Percentiles rank a stretch among this genome's conserved stretches.
Evolutionary conservation across 2,797 vertebrate species (phyloP).

Genomic region (Gymnothorax reevesii): DNA sequence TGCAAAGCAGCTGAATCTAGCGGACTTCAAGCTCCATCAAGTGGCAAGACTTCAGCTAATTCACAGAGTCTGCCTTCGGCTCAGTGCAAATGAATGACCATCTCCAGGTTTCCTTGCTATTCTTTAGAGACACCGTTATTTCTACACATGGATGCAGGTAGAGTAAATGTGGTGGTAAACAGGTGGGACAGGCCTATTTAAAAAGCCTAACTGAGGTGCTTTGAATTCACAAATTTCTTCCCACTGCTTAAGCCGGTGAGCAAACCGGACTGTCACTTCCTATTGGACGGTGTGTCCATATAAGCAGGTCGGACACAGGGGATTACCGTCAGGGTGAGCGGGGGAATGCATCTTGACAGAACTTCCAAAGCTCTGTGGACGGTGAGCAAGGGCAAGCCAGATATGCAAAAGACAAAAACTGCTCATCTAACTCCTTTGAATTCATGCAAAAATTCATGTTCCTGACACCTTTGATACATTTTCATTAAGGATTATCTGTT

Average conservation of each 20-base stretch:
- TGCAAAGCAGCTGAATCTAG: background rate
- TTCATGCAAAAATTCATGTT: background rate
- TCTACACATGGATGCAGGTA: background rate
- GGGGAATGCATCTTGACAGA: constrained; percentile 8
- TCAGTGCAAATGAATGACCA: background rate
- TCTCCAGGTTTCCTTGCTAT: background rate
- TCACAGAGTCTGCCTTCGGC: background rate
- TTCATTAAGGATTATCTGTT: background rate
- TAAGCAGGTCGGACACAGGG: constrained; percentile 2
- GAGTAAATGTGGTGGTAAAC: background rate
- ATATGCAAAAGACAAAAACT: too few species aligned
- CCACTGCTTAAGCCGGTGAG: background rate
- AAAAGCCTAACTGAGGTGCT: background rate
- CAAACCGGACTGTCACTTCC: background rate
- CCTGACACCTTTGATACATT: background rate
- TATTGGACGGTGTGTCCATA: background rate
- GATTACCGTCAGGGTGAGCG: constrained; percentile 11
- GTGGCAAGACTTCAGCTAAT: background rate
- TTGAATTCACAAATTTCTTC: background rate
- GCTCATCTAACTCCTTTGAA: background rate
- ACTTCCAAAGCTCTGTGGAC: background rate
- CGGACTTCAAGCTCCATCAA: constrained; percentile 22
- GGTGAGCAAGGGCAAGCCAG: background rate
- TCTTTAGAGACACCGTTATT: background rate
- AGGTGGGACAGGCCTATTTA: background rate